Base-by-base conservation (phyloP, 2,888 invertebrate species). In the Halictus ligatus region DNA sequence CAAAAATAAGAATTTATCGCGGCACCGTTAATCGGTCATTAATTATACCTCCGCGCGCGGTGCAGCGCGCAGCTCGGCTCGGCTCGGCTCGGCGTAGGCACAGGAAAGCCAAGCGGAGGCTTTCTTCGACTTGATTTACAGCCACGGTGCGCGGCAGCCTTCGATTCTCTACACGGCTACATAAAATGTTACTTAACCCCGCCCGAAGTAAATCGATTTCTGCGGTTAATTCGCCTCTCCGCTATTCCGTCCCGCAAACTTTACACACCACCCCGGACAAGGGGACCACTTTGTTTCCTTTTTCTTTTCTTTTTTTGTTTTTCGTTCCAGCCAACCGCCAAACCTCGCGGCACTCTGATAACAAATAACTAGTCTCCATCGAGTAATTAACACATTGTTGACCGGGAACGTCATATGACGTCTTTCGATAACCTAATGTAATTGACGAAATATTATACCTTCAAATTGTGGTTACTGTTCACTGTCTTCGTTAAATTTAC, bases 111-210 rank as follows among this genome's bases (percentile, higher is more conserved):
- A 64, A 54, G 48, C 43, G 60, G 76, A 78, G 73, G 76, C 86
- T 87, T 81, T 85, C 87, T 83, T 81, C 48, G 21, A 69, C 50
- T 76, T 87, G 86, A 87, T 87, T 87, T 87, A 87, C 84, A 83
- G 10, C 60, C 83, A 15, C 50, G 75, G 25, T 50, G 46, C 69
- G 35, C 40, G 15, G n/a, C 46, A 40, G 54, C 50, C 69, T 73
- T 84, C 86, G 86, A 85, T 80, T 75, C 50, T 79, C 64, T 54
- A 58, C 69, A 18, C 81, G 60, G 79, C 83, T 86, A 86, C 87
- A 87, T 84, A 87, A 86, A 87, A 86, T 79, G 87, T 86, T 84
- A 87, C 87, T 87, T 87, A 87, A 87, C 86, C 75, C 84, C 81
- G 69, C 60, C 81, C 84, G 78, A 86, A 81, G 87, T 86, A 83